Percentiles rank a stretch among this genome's conserved stretches.
These are phyloP conservation scores for Trisateles emortualis DNA, from an alignment of 2,888 invertebrate genomes.

Conservation along the genomic window DNA sequence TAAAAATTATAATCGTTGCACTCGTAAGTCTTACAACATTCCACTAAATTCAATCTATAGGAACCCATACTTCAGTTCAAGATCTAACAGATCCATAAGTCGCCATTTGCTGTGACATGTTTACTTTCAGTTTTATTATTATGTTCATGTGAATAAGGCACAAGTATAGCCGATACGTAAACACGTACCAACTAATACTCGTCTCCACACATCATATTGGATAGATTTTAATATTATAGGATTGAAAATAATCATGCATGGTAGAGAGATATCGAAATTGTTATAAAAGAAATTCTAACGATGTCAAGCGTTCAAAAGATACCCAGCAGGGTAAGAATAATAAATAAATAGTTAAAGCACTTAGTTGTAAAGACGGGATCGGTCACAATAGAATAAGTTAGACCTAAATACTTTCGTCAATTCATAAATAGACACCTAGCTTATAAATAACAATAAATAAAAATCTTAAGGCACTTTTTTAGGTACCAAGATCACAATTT, in stretches of 20 bases:
- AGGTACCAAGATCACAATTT: slow-evolving; percentile 85
- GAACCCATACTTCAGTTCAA: slow-evolving; percentile 82
- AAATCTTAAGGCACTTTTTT: slow-evolving; percentile 84
- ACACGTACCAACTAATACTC: slow-evolving; percentile 25
- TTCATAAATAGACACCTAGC: slow-evolving; percentile 81
- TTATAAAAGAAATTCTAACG: slow-evolving; percentile 24
- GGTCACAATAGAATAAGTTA: slow-evolving; percentile 68
- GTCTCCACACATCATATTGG: slow-evolving; percentile 25
- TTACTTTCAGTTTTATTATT: not conserved
- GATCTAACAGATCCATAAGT: slow-evolving; percentile 65
- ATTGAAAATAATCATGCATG: slow-evolving; percentile 38
- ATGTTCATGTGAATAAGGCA: not conserved
- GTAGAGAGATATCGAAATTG: slow-evolving; percentile 41
- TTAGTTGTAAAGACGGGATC: slow-evolving; percentile 59
- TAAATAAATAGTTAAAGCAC: slow-evolving; percentile 69
- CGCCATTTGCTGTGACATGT: slow-evolving; percentile 23
- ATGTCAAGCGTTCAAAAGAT: slow-evolving; percentile 53
- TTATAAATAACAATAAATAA: slow-evolving; percentile 85
- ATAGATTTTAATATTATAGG: slow-evolving; percentile 15
- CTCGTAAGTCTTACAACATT: slow-evolving; percentile 55
- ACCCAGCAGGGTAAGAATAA: slow-evolving; percentile 47
- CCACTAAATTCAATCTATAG: slow-evolving; percentile 78
- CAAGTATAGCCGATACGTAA: slow-evolving; percentile 13
- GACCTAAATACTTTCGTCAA: slow-evolving; percentile 74
- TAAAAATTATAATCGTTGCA: slow-evolving; percentile 56